A percentile compares a stretch with the other conserved stretches of the same genome.
Conservation (phyloP, 2,888 invertebrate genomes). For the Melikaiella ostensackeni region DNA sequence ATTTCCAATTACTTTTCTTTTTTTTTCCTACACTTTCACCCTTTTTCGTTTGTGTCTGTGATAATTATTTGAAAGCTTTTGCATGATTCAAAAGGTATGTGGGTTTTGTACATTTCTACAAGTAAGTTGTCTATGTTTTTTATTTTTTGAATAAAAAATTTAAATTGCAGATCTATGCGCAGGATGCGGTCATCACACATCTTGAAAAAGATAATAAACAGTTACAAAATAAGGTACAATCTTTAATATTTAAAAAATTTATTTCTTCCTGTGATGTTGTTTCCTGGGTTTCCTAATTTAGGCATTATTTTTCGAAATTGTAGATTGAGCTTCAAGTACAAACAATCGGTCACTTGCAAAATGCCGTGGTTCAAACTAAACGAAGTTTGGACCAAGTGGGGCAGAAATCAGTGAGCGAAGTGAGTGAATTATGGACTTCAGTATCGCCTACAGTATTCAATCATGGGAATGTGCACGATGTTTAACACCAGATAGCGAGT, state of each 20-base stretch:
- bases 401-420: slow-evolving; percentile 70
- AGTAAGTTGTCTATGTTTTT: background rate
- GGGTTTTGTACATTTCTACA: background rate
- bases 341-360: slow-evolving; percentile 72
- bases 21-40: background rate
- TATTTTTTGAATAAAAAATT: slow-evolving; percentile 28
- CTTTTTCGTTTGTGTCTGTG: slow-evolving; percentile 19
- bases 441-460: slow-evolving; percentile 69
- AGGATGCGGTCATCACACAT: slow-evolving; percentile 63
- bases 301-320: slow-evolving; percentile 23
- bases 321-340: slow-evolving; percentile 73
- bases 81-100: slow-evolving; percentile 40
- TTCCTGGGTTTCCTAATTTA: background rate
- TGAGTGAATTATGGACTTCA: slow-evolving; percentile 73
- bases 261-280: background rate
- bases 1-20: background rate
- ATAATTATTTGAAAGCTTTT: slow-evolving; percentile 38
- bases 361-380: slow-evolving; percentile 72
- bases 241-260: slow-evolving; percentile 40
- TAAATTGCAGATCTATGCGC: slow-evolving; percentile 66
- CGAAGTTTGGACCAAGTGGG: slow-evolving; percentile 70
- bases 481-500: slow-evolving; percentile 60
- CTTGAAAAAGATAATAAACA: slow-evolving; percentile 69
- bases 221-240: slow-evolving; percentile 66
- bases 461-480: slow-evolving; percentile 74